These are phyloP conservation scores for Atrichornis clamosus DNA, from an alignment of 2,113 vertebrate species.

Conservation along the genomic window DNA sequence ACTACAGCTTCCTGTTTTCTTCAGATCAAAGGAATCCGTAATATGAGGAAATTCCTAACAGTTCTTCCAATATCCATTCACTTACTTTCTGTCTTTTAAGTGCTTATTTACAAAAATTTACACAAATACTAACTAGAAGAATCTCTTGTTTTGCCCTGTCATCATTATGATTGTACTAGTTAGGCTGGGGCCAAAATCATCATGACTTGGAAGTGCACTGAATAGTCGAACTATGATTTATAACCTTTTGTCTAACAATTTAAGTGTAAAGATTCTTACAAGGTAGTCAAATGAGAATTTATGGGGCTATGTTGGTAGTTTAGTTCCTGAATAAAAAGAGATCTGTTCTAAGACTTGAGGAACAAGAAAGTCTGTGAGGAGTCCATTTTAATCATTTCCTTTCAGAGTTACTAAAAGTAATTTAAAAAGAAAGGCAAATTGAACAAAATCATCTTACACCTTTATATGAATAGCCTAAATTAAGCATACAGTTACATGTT, in stretches of 20 bases:
- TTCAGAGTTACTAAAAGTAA: not conserved
- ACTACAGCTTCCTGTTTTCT: slow-evolving; percentile 38
- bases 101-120: not conserved
- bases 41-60: not conserved
- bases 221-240: not conserved
- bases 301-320: not conserved
- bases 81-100: not conserved
- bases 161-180: not conserved
- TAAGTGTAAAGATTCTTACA: not conserved
- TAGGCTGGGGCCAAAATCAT: not conserved
- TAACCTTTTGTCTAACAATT: not conserved
- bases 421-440: not conserved
- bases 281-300: not conserved
- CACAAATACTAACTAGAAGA: not conserved
- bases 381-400: not conserved
- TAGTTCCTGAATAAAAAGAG: not conserved
- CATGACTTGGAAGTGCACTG: not conserved
- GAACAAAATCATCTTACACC: not conserved
- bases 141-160: not conserved
- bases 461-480: not conserved
- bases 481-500: not conserved
- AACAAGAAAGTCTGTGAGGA: not conserved
- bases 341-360: not conserved
- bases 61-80: not conserved
- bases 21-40: not conserved